Evolutionary conservation across 1,140 invertebrate genomes (phyloP).

Genomic region (Musca vetustissima): DNA sequence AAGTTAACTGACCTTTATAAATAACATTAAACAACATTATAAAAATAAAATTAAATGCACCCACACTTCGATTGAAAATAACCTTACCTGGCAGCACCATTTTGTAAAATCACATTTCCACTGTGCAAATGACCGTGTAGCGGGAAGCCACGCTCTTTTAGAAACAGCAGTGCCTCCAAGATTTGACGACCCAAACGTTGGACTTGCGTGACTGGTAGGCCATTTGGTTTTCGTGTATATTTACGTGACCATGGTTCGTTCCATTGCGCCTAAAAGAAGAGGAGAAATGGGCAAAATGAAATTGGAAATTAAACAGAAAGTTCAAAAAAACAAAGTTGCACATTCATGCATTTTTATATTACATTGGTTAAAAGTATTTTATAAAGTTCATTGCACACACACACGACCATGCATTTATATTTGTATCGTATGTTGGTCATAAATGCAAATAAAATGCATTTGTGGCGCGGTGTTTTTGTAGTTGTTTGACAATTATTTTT

Average conservation of each 20-base stretch:
- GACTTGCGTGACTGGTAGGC: conserved; percentile 74
- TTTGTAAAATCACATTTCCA: conserved; percentile 88
- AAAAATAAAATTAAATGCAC: too few relatives aligned
- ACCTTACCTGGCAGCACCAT: conserved; percentile 74
- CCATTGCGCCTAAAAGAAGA: conserved; percentile 57
- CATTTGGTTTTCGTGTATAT: conserved; percentile 66
- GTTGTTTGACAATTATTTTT: too few relatives aligned
- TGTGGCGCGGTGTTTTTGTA: too few relatives aligned
- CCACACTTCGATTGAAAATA: neutral
- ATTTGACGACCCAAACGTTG: conserved; percentile 86
- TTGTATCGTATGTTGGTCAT: too few relatives aligned
- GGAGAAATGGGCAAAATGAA: conserved; percentile 32
- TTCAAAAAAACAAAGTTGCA: conserved; percentile 50
- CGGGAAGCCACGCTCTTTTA: conserved; percentile 85
- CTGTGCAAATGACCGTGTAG: conserved; percentile 83
- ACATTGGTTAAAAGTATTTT: neutral
- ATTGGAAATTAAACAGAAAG: conserved; percentile 60
- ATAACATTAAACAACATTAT: neutral
- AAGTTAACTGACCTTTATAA: neutral
- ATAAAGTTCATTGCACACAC: too few relatives aligned
- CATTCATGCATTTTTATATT: conserved; percentile 3
- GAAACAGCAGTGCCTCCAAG: conserved; percentile 81
- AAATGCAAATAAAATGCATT: too few relatives aligned
- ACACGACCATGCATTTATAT: too few relatives aligned
- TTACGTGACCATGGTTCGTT: conserved; percentile 73